Evolutionary conservation across 2,113 vertebrate species (phyloP).

Genomic region (Cynocephalus volans): DNA sequence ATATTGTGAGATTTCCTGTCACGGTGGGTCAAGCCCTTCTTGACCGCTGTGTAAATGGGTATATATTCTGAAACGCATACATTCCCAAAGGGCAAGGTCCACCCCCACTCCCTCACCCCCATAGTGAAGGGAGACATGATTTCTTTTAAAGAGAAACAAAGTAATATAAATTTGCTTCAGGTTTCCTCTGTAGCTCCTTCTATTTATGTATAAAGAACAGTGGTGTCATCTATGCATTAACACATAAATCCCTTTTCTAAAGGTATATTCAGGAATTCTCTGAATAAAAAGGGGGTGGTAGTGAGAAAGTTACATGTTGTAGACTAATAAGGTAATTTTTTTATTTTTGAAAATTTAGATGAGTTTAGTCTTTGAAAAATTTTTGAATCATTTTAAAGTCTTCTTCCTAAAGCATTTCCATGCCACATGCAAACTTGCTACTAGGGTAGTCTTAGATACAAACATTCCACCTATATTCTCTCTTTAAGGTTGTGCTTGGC

Average conservation of each 20-base stretch:
- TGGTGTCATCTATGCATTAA: neutral
- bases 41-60: too few relatives aligned
- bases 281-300: neutral
- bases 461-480: accelerated
- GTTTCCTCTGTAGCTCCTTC: neutral
- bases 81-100: too few relatives aligned
- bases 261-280: neutral
- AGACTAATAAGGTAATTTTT: conserved; percentile 29
- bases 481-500: neutral
- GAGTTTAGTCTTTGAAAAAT: neutral
- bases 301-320: conserved; percentile 13
- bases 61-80: too few relatives aligned
- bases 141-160: too few relatives aligned
- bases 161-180: neutral
- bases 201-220: neutral
- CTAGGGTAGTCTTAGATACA: neutral
- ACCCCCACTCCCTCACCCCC: too few relatives aligned
- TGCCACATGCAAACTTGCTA: neutral
- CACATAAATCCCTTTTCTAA: too few relatives aligned
- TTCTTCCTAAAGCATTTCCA: neutral
- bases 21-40: too few relatives aligned
- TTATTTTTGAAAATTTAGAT: conserved; percentile 41
- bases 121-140: too few relatives aligned
- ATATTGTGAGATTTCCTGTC: too few relatives aligned
- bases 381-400: neutral